Percentiles rank a stretch among this genome's conserved stretches.
Conservation (phyloP, 2,888 invertebrate species). For the Lycocerus yunnanus region DNA sequence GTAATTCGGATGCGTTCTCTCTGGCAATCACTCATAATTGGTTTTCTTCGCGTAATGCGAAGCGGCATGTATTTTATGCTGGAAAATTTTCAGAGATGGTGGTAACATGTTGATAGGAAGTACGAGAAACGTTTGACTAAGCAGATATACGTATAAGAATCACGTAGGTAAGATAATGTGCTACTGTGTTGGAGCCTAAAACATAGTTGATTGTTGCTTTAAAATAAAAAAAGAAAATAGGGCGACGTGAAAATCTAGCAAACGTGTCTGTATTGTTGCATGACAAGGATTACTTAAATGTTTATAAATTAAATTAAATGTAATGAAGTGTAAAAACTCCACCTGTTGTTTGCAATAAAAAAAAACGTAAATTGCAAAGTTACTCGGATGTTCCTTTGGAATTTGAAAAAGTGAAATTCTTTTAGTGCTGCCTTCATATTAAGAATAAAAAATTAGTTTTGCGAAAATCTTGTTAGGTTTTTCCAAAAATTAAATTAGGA, state of each 20-base stretch:
- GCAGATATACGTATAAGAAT: slow-evolving; percentile 1
- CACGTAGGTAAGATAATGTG: slow-evolving; percentile 3
- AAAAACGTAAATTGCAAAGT: not conserved
- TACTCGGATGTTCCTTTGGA: not conserved
- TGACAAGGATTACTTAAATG: not conserved
- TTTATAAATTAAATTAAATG: not conserved
- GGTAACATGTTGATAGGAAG: slow-evolving; percentile 2
- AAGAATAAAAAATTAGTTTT: not conserved
- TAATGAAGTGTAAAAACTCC: not conserved
- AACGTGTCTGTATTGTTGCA: not conserved
- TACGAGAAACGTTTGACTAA: slow-evolving; percentile 2
- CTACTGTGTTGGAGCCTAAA: not conserved
- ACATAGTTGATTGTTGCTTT: slow-evolving; percentile 1
- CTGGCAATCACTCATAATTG: not conserved
- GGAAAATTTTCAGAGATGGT: not conserved
- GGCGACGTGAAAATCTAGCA: not conserved
- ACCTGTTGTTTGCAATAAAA: not conserved
- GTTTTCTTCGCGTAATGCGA: not conserved
- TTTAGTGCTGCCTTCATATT: not conserved
- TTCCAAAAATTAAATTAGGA: not conserved
- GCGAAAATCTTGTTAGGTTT: not conserved
- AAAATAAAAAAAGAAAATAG: not conserved
- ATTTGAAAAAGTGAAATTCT: not conserved
- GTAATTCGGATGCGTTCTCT: not conserved
- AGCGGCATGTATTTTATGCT: not conserved